Conservation (phyloP, 2,888 invertebrate species). For the Leptopilina drosophilae region DNA sequence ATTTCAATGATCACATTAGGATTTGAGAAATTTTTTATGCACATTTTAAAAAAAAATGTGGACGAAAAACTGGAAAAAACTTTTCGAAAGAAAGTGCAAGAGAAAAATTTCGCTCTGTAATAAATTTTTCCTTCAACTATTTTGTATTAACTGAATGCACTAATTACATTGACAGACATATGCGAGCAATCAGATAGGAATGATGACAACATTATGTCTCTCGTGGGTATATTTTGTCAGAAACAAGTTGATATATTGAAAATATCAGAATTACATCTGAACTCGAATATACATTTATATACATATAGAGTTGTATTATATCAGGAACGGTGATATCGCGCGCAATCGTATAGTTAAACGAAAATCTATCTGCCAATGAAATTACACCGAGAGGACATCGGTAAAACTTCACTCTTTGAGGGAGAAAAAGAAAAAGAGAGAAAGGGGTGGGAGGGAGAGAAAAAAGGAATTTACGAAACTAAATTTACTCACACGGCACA, state of each 20-base stretch:
- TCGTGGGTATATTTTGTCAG: background rate
- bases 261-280: slow-evolving; percentile 27
- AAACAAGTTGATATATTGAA: background rate
- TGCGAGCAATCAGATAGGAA: no score
- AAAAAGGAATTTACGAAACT: background rate
- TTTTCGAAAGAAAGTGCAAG: no score
- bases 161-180: no score
- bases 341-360: slow-evolving; percentile 8
- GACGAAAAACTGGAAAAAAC: no score
- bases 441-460: background rate
- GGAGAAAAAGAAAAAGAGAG: background rate
- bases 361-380: slow-evolving; percentile 28
- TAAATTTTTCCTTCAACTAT: no score
- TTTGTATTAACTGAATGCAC: no score
- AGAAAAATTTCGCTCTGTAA: no score
- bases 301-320: background rate
- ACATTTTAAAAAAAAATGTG: no score
- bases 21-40: no score
- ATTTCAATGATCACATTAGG: no score
- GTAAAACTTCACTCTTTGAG: background rate
- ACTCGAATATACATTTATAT: background rate
- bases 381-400: background rate
- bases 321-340: background rate
- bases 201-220: no score
- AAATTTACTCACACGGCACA: slow-evolving; percentile 12